Evolutionary conservation across 1,140 invertebrate species (phyloP).

Genomic region (Apis dorsata): DNA sequence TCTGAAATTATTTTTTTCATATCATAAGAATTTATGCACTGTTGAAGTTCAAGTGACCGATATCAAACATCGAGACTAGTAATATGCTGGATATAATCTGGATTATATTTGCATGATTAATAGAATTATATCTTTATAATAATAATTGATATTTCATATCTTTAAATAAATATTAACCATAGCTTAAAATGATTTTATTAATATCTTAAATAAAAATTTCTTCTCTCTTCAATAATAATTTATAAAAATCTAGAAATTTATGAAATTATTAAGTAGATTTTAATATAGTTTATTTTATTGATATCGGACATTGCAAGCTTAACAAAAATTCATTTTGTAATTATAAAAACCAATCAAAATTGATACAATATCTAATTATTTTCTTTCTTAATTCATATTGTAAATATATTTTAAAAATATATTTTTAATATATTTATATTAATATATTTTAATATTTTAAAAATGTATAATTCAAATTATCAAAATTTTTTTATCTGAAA

Average conservation of each 20-base stretch:
- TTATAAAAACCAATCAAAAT: background rate
- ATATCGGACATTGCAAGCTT: background rate
- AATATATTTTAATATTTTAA: too few species aligned
- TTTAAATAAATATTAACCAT: too few species aligned
- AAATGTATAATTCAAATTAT: too few species aligned
- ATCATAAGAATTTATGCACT: constrained; percentile 25
- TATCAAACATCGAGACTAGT: constrained; percentile 44
- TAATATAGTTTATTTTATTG: too few species aligned
- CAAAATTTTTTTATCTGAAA: too few species aligned
- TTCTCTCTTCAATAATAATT: background rate
- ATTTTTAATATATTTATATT: too few species aligned
- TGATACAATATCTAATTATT: too few species aligned
- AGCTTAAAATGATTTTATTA: too few species aligned
- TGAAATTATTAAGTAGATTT: too few species aligned
- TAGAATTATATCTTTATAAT: too few species aligned
- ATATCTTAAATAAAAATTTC: background rate
- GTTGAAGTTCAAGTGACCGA: constrained; percentile 18
- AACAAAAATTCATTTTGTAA: background rate
- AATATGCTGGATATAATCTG: background rate
- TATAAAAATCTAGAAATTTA: background rate
- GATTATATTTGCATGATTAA: too few species aligned
- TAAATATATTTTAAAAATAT: background rate
- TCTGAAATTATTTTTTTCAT: constrained; percentile 17
- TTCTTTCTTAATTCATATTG: background rate
- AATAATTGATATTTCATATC: too few species aligned